Conservation (phyloP, 2,113 vertebrate genomes). For the Forbesichthys agassizii region DNA sequence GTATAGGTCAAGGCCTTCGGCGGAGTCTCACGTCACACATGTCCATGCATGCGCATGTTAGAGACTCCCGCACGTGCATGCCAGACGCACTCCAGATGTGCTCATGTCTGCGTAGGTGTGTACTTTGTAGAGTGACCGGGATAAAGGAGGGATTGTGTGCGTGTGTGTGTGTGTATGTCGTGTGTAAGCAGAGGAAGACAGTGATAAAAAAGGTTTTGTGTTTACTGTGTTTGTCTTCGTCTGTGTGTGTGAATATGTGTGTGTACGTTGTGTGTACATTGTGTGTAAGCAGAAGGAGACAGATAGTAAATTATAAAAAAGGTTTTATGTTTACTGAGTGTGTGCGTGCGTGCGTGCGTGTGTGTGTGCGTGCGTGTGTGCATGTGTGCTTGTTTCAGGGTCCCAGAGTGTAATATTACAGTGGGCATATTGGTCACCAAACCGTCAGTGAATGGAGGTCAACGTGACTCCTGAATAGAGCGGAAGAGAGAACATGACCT, state of each 20-base stretch:
- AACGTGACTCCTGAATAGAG: conserved; percentile 60
- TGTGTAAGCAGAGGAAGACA: conserved; percentile 13
- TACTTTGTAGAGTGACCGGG: not conserved
- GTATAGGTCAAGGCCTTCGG: conserved; percentile 18
- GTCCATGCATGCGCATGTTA: conserved; percentile 22
- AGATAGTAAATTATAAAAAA: conserved; percentile 17
- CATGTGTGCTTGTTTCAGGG: conserved; percentile 4
- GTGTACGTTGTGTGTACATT: conserved; percentile 33
- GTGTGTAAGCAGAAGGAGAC: conserved; percentile 16
- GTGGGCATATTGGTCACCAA: conserved; percentile 36
- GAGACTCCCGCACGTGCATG: conserved; percentile 43
- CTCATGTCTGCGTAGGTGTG: conserved; percentile 15
- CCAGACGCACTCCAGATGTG: conserved; percentile 20
- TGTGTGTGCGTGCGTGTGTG: not conserved
- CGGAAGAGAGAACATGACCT: conserved; percentile 22
- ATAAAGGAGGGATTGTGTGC: conserved; percentile 53
- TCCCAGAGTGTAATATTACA: conserved; percentile 39
- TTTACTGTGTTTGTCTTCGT: not conserved
- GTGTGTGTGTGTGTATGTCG: conserved; percentile 37
- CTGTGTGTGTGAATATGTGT: not conserved
- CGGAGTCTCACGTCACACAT: conserved; percentile 5
- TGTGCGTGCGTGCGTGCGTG: not conserved
- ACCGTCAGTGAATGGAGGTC: conserved; percentile 59
- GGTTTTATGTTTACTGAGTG: not conserved
- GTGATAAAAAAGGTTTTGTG: conserved; percentile 24